Conservation (phyloP, 2,888 invertebrate species). For the Abscondita cerata region DNA sequence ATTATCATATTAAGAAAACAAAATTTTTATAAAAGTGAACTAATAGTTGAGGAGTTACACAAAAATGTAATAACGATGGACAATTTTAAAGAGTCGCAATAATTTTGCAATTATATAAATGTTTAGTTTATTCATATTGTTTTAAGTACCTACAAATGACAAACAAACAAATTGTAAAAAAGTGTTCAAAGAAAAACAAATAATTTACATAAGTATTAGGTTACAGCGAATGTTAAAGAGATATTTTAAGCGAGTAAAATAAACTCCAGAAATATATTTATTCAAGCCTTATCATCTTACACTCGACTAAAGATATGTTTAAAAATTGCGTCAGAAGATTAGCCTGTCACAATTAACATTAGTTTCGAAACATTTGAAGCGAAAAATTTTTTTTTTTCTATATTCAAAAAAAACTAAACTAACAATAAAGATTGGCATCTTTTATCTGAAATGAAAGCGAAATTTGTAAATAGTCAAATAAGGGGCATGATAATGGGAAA, state of each 20-base stretch:
- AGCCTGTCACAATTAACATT: constrained; percentile 18
- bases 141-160: too few species aligned
- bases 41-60: too few species aligned
- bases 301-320: constrained; percentile 20
- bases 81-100: too few species aligned
- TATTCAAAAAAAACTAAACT: constrained; percentile 20
- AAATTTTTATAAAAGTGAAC: too few species aligned
- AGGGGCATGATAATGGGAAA: constrained; percentile 17
- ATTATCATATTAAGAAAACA: too few species aligned
- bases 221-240: too few species aligned
- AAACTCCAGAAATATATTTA: constrained; percentile 24
- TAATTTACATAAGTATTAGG: too few species aligned
- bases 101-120: too few species aligned
- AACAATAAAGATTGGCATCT: constrained; percentile 21
- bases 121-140: too few species aligned
- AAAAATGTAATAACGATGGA: too few species aligned
- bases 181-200: too few species aligned
- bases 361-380: constrained; percentile 21
- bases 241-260: constrained; percentile 18
- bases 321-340: constrained; percentile 11
- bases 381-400: constrained; percentile 13
- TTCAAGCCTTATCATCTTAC: constrained; percentile 21
- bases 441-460: constrained; percentile 28
- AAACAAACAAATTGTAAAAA: too few species aligned
- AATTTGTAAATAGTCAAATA: constrained; percentile 25